Evolutionary conservation across 2,888 invertebrate species (phyloP), one percentile per base, ranked within the genome.

Genomic region (Lochmaea crataegi): DNA sequence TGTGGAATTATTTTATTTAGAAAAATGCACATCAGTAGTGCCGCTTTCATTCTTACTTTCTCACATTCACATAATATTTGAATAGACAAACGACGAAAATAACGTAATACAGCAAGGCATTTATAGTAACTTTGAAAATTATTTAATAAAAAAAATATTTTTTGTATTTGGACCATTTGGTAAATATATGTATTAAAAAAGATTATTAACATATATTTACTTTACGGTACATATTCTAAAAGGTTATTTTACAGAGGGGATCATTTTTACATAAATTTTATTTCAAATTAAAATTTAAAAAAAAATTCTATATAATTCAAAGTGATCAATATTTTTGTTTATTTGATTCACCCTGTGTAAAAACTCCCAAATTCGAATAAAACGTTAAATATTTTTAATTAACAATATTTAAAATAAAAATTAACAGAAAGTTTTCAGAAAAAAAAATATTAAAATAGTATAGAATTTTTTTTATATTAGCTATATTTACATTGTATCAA

Each of bases 401-500:
- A 26, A 42, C 42, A 41, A 61, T 58, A 42, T 42, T 42, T 42
- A 42, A 42, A 42, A 11, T 0, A 11, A 41, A 10, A 41, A 41
- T 10, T n/a, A n/a, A n/a, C n/a, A n/a, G n/a, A n/a, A n/a, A n/a
- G n/a, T n/a, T n/a, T n/a, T n/a, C 41, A 4, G 7, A 18, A 68
- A 63, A 68, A 57, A 65, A 42, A 76, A 72, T 74, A 71, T 66
- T 77, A 74, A 73, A 74, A 72, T 73, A 77, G 78, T 79, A 77
- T 80, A 80, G 78, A 80, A 75, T 78, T 78, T 78, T 78, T n/a
- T 79, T 79, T 77, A 77, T 79, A 82, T 84, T 83, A 84, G 83
- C 83, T 85, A 86, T 53, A 53, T 85, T 80, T 85, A 86, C 85
- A 86, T 82, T 80, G 83, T 85, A 84, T 83, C 83, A 85, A 85